These are phyloP conservation scores for Momotus momota DNA, from an alignment of 2,797 vertebrate species.

Conservation along the genomic window DNA sequence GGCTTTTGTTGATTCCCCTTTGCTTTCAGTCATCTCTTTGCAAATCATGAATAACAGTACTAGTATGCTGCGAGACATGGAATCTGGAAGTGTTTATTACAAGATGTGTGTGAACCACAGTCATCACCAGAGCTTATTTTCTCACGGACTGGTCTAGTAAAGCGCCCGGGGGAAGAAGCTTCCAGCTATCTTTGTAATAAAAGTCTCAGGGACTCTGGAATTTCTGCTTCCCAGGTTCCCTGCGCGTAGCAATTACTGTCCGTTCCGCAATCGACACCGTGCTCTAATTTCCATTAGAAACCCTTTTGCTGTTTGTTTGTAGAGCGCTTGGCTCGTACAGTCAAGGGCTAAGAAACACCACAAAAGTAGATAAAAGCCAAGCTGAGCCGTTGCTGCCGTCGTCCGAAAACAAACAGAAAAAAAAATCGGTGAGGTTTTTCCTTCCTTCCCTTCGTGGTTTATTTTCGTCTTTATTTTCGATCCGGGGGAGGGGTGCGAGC, in stretches of 20 bases:
- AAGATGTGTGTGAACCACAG: constrained; percentile 31
- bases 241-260: neutral
- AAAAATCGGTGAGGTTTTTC: constrained; percentile 34
- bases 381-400: neutral
- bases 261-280: neutral
- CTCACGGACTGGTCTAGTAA: constrained; percentile 29
- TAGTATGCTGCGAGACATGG: constrained; percentile 26
- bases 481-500: neutral
- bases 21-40: constrained; percentile 51
- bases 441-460: constrained; percentile 61
- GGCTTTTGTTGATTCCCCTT: constrained; percentile 28
- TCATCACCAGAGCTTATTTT: constrained; percentile 42
- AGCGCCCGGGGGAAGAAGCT: constrained; percentile 11
- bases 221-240: constrained; percentile 30
- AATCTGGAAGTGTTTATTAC: constrained; percentile 66
- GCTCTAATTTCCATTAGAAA: neutral
- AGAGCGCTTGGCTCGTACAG: neutral
- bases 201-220: neutral
- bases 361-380: constrained; percentile 19
- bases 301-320: neutral
- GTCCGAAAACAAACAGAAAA: neutral
- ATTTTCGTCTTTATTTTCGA: constrained; percentile 32
- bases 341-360: neutral
- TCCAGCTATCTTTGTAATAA: neutral
- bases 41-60: constrained; percentile 36